Base-by-base conservation (phyloP, 2,888 invertebrate species). In the Lamproptera curius region DNA sequence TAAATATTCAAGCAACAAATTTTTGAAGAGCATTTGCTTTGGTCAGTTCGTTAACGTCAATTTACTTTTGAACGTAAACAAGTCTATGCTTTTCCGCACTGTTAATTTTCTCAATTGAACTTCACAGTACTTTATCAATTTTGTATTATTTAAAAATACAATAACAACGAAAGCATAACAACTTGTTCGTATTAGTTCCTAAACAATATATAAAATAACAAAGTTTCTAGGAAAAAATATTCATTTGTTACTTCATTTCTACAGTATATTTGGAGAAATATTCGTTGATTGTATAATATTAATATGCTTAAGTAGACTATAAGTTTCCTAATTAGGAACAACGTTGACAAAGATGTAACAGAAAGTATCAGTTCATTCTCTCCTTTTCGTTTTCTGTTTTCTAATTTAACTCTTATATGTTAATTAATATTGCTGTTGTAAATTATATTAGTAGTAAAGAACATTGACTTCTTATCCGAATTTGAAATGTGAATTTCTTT, bases 141-240 rank as follows among this genome's bases (percentile, higher is more conserved):
- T n/a, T n/a, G n/a, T n/a, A n/a, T n/a, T n/a, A n/a, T n/a, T n/a
- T n/a, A n/a, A 5, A 20, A 20, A 20, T 6, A 20, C 28, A 31
- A 31, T 1, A 10, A 42, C 42, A 38, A 42, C 16, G 42, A 38
- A 23, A 14, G 1, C 10, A 23, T 17, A 15, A 23, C 33, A 42
- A 48, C 39, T 43, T 42, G 42, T 36, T 41, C 16, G 11, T 13
- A 48, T 42, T 31, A 37, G 47, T 48, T 42, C 47, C 33, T 45
- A 45, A 5, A 26, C 8, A 20, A 43, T 23, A n/a, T 15, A 23
- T 26, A 31, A 37, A 36, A 16, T 23, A 17, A 16, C 2, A 15
- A 34, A 17, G 2, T 36, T 37, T 23, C 16, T 35, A 6, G n/a
- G n/a, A 28, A 23, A 23, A 23, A 23, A 10, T 43, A 9, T 33